A percentile compares a stretch with the other conserved stretches of the same genome.
These are phyloP conservation scores for Dione juno DNA, from an alignment of 2,888 invertebrate species.

Conservation along the genomic window DNA sequence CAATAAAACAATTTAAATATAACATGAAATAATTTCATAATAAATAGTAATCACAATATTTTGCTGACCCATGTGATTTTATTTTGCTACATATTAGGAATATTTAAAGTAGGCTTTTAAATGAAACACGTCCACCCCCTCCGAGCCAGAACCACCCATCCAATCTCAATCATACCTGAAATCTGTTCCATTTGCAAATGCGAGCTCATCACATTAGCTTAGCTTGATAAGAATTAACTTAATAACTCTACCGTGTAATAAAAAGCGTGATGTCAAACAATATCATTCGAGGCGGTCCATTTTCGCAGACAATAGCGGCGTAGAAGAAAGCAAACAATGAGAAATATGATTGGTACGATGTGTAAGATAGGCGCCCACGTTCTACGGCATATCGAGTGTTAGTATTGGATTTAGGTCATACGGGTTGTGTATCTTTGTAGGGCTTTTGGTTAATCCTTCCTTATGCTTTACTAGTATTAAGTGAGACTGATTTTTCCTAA, in stretches of 20 bases:
- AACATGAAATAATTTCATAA: background rate
- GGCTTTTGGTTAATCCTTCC: slow-evolving; percentile 27
- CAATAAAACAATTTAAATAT: too few relatives aligned
- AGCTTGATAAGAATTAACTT: slow-evolving; percentile 17
- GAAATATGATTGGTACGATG: slow-evolving; percentile 69
- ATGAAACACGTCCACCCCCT: background rate
- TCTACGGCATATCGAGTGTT: slow-evolving; percentile 46
- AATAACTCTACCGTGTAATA: slow-evolving; percentile 25
- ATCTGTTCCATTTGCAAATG: background rate
- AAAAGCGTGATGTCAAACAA: slow-evolving; percentile 37
- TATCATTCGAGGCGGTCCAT: slow-evolving; percentile 35
- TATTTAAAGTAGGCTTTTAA: background rate
- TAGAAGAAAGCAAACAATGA: slow-evolving; percentile 72
- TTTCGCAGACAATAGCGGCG: slow-evolving; percentile 53
- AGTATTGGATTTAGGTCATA: slow-evolving; percentile 47
- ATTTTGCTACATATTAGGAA: background rate
- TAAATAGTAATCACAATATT: slow-evolving; percentile 3
- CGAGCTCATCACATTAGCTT: slow-evolving; percentile 10
- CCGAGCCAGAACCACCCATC: background rate
- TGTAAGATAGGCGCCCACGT: slow-evolving; percentile 53
- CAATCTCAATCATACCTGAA: slow-evolving; percentile 6
- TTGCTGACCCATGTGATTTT: background rate
- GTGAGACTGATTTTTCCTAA: background rate
- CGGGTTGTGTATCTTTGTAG: slow-evolving; percentile 28
- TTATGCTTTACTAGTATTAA: background rate